Evolutionary conservation across 2,797 vertebrate species (phyloP), one percentile per base, ranked within the genome.

Genomic region (Sitta carolinensis): DNA sequence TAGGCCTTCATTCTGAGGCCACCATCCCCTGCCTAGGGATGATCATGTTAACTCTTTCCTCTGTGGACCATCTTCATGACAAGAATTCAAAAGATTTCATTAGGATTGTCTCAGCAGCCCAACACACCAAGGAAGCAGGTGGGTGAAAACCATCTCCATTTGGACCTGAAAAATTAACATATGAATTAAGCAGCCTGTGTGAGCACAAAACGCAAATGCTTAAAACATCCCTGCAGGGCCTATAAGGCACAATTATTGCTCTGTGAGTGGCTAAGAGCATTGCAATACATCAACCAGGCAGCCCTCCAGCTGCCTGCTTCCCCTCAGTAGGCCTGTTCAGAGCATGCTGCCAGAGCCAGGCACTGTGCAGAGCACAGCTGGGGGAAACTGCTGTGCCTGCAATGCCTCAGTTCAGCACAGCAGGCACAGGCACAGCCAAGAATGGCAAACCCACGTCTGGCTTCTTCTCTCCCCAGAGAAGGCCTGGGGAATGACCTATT

Each of bases 121-220:
- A 77, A 76, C 19, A 69, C 0, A 5, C 48, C 48, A 51, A 83
- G 62, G 50, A 89, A 89, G 58, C 40, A 72, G n/a, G 51, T 72
- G 38, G 32, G 36, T 90, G 52, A 81, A 83, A 48, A 88, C 21
- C 19, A 34, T 40, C 76, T 77, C 73, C 23, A 34, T 77, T 84
- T 80, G 42, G 72, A 94, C 45, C 17, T 64, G 61, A 87, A 87
- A 92, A 91, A 84, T 52, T 74, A 94, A 51, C 50, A 48, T 27
- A 34, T 83, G 89, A 91, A 89, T 90, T 81, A 95, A 91, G 43
- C 62, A 88, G 73, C 50, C 16, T 58, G 27, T 72, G 43, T 51
- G 54, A 94, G 62, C 55, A 80, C 87, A 95, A 89, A 94, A 91
- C 22, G 5, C n/a, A 77, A 61, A 78, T 62, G 48, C 30, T 94